Evolutionary conservation across 2,113 vertebrate genomes (phyloP), one percentile per base, ranked within the genome.

Genomic region (Garra rufa): DNA sequence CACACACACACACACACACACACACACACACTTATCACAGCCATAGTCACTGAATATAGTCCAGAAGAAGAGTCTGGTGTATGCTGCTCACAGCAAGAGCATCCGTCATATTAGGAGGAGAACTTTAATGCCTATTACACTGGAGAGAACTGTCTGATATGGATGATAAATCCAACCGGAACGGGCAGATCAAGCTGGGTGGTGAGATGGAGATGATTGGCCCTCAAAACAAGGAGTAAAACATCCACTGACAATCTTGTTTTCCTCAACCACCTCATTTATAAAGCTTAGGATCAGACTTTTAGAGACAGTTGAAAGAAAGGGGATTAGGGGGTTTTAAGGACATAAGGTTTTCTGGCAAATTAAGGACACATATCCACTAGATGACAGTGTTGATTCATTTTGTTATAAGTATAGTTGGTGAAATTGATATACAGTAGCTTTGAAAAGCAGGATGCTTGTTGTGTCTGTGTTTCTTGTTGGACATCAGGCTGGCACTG

Each of bases 361-460:
- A 50, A 83, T 79, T 71, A 81, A 65, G 71, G 46, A 7, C 21
- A 24, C 15, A 9, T 11, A 30, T 79, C 91, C 90, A 92, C 90
- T 86, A 92, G 91, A 88, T 90, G 91, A 82, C 92, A 91, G 88
- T 86, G 76, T 93, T 91, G 84, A 86, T 75, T 90, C 76, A 71
- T 43, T 85, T 85, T 70, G 21, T 69, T 41, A 11, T 11, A 11
- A 44, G 65, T 9, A 65, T 34, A 65, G 79, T 71, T 65, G 52
- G 41, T 67, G 38, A 10, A 9, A 19, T 30, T 9, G 7, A 34
- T 19, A 34, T 67, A 34, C 28, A 67, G 28, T 34, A 9, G 7
- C 17, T 15, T 34, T 15, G 34, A 3, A 34, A 67, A 34, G 8
- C 15, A 67, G 3, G 19, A 41, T 69, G 65, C 17, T 69, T 73